phyloP scores from a whole-genome alignment of 2,113 vertebrate species.

The Quiscalus mexicanus region DNA sequence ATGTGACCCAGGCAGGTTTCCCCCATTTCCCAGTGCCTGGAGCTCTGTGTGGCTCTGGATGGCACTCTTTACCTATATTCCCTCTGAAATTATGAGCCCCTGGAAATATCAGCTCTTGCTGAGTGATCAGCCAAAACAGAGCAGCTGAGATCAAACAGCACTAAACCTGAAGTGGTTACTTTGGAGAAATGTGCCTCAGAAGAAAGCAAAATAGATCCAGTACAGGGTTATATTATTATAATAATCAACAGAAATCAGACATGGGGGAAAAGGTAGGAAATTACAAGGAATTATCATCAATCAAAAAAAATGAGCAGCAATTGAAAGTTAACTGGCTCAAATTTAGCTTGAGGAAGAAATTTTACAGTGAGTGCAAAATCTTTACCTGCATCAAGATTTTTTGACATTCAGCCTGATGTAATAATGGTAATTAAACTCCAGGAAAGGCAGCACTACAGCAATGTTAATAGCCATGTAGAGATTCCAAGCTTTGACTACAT shows the following conservation, averaged over 20 bases:
- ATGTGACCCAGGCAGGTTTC: not conserved
- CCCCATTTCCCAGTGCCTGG: not conserved
- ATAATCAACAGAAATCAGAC: slow-evolving; percentile 12
- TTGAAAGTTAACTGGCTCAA: not conserved
- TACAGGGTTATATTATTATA: not conserved
- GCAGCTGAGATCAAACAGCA: not conserved
- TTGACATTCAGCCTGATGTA: not conserved
- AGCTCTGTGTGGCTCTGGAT: not conserved
- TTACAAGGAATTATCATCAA: not conserved
- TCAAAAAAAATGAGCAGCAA: not conserved
- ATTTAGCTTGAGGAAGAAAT: slow-evolving; percentile 1
- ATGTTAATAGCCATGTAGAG: not conserved
- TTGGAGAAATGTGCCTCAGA: not conserved
- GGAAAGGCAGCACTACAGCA: not conserved
- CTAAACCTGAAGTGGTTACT: not conserved
- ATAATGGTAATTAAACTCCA: not conserved
- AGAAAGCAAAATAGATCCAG: not conserved
- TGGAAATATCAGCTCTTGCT: not conserved
- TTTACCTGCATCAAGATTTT: not conserved
- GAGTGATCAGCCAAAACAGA: not conserved
- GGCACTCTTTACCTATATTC: not conserved
- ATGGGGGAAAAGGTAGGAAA: not conserved
- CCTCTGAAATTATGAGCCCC: not conserved
- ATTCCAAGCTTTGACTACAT: not conserved
- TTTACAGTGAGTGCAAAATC: not conserved